Evolutionary conservation across 1,140 invertebrate genomes (phyloP).

Genomic region (Drosophila biarmipes): DNA sequence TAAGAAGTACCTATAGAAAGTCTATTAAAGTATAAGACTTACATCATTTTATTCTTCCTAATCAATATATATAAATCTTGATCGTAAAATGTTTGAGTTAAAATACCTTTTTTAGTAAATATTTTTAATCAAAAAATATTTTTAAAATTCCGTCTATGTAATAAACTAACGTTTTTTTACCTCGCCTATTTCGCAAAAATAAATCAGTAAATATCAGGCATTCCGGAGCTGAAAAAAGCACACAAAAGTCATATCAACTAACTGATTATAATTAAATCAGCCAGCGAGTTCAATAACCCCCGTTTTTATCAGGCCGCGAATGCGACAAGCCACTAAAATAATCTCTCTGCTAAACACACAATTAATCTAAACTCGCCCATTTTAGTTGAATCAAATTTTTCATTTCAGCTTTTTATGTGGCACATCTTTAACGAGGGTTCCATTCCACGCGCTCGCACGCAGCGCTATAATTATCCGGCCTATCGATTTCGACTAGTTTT

Average conservation of each 20-base stretch:
- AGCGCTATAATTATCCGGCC: constrained; percentile 45
- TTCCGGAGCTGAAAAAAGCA: neutral
- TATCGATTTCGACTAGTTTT: constrained; percentile 40
- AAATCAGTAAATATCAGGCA: no score
- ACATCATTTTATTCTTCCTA: no score
- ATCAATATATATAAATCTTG: no score
- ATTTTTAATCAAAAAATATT: no score
- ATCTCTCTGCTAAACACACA: neutral
- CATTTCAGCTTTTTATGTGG: constrained; percentile 34
- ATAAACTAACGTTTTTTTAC: no score
- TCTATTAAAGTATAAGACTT: no score
- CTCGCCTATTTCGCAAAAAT: no score
- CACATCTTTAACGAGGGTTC: constrained; percentile 12
- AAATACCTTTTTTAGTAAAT: no score
- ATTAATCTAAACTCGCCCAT: constrained; percentile 28
- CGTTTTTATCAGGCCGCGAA: neutral
- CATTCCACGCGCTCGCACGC: constrained; percentile 14
- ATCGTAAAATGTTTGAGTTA: no score
- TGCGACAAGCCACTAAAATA: neutral
- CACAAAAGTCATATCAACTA: neutral
- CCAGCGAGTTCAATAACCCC: constrained; percentile 11
- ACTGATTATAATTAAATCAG: constrained; percentile 3
- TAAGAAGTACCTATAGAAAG: no score
- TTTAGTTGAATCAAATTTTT: constrained; percentile 31
- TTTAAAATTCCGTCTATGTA: no score